phyloP scores from a whole-genome alignment of 2,113 vertebrate genomes.

The Pachypanchax playfairii region DNA sequence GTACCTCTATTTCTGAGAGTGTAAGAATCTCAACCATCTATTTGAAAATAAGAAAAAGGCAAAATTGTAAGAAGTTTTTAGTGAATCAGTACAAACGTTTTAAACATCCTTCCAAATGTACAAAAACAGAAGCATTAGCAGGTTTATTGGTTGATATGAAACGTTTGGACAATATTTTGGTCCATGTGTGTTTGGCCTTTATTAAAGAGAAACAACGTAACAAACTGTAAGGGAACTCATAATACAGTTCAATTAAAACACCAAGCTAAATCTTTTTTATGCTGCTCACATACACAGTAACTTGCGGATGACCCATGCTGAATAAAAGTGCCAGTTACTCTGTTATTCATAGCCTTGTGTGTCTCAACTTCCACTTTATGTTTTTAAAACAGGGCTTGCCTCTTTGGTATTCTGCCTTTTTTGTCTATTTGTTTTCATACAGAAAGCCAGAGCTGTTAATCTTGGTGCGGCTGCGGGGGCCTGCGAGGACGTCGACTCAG shows the following conservation, averaged over 20 bases:
- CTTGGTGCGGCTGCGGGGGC: constrained; percentile 29
- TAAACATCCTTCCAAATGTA: too few relatives aligned
- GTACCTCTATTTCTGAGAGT: too few relatives aligned
- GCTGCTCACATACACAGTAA: neutral
- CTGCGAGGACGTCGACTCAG: constrained; percentile 14
- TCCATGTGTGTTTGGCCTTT: too few relatives aligned
- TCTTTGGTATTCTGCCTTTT: constrained; percentile 16
- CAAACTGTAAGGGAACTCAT: neutral
- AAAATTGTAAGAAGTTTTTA: too few relatives aligned
- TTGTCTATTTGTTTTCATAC: constrained; percentile 36
- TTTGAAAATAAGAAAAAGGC: too few relatives aligned
- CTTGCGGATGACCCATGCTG: neutral
- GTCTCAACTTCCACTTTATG: constrained; percentile 16
- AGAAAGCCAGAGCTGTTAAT: constrained; percentile 50
- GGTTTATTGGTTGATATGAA: too few relatives aligned
- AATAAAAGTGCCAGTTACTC: constrained; percentile 5
- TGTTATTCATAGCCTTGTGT: constrained; percentile 19
- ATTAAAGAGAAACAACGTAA: too few relatives aligned
- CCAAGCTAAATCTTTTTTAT: neutral
- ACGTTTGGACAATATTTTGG: too few relatives aligned
- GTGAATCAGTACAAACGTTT: too few relatives aligned
- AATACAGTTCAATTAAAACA: neutral
- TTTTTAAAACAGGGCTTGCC: constrained; percentile 16
- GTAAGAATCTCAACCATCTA: too few relatives aligned
- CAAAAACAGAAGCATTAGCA: too few relatives aligned